These are phyloP conservation scores for Nipponacmea schrenckii DNA, from an alignment of 2,888 invertebrate genomes.

Conservation along the genomic window DNA sequence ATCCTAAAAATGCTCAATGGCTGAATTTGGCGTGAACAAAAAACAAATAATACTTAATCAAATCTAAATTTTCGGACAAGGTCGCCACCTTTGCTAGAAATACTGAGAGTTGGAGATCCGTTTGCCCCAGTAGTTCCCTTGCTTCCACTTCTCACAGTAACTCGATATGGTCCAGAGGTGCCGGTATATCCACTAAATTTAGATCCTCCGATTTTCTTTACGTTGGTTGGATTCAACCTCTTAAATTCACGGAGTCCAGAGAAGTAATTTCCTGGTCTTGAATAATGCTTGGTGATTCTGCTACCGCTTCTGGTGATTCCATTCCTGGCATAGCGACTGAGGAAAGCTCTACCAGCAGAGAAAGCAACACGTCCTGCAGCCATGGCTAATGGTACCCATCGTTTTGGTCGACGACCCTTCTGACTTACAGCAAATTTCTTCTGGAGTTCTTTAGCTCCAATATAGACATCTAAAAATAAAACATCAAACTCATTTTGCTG, in stretches of 20 bases:
- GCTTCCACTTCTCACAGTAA: slow-evolving; percentile 27
- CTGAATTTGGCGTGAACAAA: too few relatives aligned
- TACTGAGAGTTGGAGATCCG: slow-evolving; percentile 29
- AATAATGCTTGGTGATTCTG: slow-evolving; percentile 27
- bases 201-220: slow-evolving; percentile 17
- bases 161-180: slow-evolving; percentile 27
- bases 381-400: slow-evolving; percentile 8
- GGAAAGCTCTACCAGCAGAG: slow-evolving; percentile 16
- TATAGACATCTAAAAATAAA: too few relatives aligned
- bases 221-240: slow-evolving; percentile 21
- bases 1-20: too few relatives aligned
- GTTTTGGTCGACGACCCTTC: neutral
- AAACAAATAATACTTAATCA: neutral
- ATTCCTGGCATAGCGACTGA: slow-evolving; percentile 13
- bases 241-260: slow-evolving; percentile 29
- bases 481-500: too few relatives aligned
- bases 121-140: slow-evolving; percentile 21
- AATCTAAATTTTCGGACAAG: slow-evolving; percentile 35
- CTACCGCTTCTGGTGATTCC: slow-evolving; percentile 22
- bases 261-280: slow-evolving; percentile 23
- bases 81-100: slow-evolving; percentile 19
- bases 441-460: too few relatives aligned
- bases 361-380: slow-evolving; percentile 15
- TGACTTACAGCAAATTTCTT: too few relatives aligned
- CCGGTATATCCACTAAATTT: slow-evolving; percentile 28